Base-by-base conservation (phyloP, 2,113 vertebrate species). In the Melanotaenia duboulayi region DNA sequence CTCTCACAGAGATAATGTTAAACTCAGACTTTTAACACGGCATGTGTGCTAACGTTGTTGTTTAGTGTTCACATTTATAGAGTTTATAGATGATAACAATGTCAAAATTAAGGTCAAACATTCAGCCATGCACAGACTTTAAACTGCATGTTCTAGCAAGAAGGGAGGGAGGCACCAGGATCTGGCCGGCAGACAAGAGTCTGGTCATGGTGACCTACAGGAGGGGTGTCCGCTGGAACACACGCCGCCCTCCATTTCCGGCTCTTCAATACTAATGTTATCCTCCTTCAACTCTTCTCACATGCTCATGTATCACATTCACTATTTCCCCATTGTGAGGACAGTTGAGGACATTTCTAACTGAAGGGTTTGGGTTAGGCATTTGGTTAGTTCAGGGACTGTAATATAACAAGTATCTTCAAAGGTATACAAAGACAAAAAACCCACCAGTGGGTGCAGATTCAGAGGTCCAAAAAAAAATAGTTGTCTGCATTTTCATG, bases 121-220 rank as follows among this genome's bases (percentile, higher is more conserved):
- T 68, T 52, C 44, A 48, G 40, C 52, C 42, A 62, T 57, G 44
- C 28, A 44, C n/a, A 76, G 11, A 65, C 32, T 70, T 7, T 39
- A 75, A 78, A 14, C 19, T 51, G 23, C 16, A 32, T 58, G 65
- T 49, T 76, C 55, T 54, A 57, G 50, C 2, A 54, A 77, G 74
- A 1, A 22, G 48, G 64, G 76, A 37, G 49, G 67, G 63, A 35
- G 71, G 52, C 28, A 56, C 65, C 60, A 54, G 79, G 65, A 64
- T 77, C 82, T 78, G 83, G 82, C 73, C 1, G 49, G 37, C 66
- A 75, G 81, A 82, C 83, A 74, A 77, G 71, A 60, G 74, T 81
- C 81, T 82, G 82, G 85, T 91, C 77, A 83, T 52, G 65, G 71
- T 81, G 80, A 91, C 87, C 82, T 71, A 49, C 87, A 84, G 82